A percentile compares a stretch with the other conserved stretches of the same genome.
Conservation (phyloP, 2,797 vertebrate species). For the Coilia nasus region DNA sequence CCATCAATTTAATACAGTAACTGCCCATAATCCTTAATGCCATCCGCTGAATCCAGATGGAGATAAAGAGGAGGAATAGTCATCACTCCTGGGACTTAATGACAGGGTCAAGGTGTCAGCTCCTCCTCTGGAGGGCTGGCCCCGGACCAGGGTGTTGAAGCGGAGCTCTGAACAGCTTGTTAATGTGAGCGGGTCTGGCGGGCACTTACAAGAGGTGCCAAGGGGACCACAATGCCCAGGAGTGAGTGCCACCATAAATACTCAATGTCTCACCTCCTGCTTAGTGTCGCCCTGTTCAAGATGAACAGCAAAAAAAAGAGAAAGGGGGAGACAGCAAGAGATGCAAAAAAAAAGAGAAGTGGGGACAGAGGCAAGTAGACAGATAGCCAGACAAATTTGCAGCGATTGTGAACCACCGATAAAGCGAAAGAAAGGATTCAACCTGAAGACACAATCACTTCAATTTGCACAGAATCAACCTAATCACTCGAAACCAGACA, state of each 20-base stretch:
- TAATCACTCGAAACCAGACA: background rate
- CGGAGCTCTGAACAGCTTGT: background rate
- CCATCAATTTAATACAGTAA: background rate
- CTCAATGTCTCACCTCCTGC: background rate
- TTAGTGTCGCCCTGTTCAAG: background rate
- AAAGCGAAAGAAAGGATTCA: background rate
- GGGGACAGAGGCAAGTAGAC: background rate
- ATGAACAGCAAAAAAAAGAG: background rate
- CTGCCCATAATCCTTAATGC: background rate
- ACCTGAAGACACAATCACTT: background rate
- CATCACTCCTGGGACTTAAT: background rate
- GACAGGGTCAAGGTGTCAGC: background rate
- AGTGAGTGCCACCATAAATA: background rate
- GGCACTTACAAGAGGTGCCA: background rate
- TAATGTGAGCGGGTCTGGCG: background rate
- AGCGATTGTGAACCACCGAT: too few relatives aligned
- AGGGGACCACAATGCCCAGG: background rate
- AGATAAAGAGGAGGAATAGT: background rate
- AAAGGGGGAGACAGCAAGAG: background rate
- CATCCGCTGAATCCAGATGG: background rate
- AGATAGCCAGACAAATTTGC: too few relatives aligned
- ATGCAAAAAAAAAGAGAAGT: background rate
- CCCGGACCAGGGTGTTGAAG: background rate
- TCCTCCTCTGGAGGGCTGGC: background rate
- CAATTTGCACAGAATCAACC: background rate